Base-by-base conservation (phyloP, 2,113 vertebrate species). In the Phalacrocorax pelagicus region DNA sequence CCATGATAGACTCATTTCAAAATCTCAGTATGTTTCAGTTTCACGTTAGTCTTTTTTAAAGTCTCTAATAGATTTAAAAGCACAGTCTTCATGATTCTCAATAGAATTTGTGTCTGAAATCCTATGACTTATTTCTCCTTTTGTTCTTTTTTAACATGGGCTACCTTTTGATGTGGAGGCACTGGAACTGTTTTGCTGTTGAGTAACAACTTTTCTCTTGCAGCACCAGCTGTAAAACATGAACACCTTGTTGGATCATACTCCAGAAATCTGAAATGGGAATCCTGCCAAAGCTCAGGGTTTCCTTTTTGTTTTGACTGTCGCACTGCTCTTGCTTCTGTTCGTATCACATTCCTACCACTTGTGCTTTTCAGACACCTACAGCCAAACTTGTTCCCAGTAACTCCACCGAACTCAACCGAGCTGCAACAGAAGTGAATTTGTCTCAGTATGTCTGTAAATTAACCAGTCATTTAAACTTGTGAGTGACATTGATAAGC, bases 401-500 rank as follows among this genome's bases (percentile, higher is more conserved):
- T 42, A 96, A 84, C 61, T 94, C 40, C 83, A 55, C 49, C 75
- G 66, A 90, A 83, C 65, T 77, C 73, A 73, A 2, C 20, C 58
- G 57, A 91, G 83, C 89, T 94, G 82, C 75, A 91, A 74, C 74
- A 96, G 61, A 94, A 63, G 36, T n/a, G 75, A 91, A 83, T 81
- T 94, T 94, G 91, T 90, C 82, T 93, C 81, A 63, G 83, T 92
- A 88, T 38, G 88, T 54, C 92, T 97, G 94, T 93, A 93, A 89
- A 88, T 96, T 96, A 97, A 94, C 71, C 89, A 97, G 92, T 86
- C 89, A 89, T 86, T 96, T 89, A 86, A 96, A 71, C 88, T 96
- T 94, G 86, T 96, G 83, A 92, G 88, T 96, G 92, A 96, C 88
- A 95, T 36, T 92, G 97, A 97, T 94, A 95, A 94, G 73, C 92